These are phyloP conservation scores for Pagrus major DNA, from an alignment of 2,113 vertebrate genomes.

Conservation along the genomic window DNA sequence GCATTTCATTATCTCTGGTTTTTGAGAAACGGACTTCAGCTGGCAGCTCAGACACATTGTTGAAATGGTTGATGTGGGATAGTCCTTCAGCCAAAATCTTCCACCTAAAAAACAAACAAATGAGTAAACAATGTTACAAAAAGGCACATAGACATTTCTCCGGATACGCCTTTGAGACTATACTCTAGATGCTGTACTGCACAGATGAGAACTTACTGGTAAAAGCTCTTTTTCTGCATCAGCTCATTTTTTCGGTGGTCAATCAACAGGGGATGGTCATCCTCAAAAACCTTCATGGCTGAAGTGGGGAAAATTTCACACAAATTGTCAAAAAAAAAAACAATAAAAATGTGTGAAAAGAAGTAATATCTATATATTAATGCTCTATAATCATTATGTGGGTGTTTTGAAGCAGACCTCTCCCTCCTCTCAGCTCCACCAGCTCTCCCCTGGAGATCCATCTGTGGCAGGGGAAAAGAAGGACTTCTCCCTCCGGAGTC, in stretches of 20 bases:
- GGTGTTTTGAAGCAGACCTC: conserved; percentile 58
- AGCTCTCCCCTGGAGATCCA: conserved; percentile 74
- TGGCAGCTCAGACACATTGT: conserved; percentile 20
- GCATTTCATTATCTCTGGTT: background rate
- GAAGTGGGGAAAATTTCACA: background rate
- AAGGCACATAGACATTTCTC: background rate
- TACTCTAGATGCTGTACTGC: background rate
- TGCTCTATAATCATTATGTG: no score
- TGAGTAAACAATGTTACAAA: background rate
- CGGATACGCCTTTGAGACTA: background rate
- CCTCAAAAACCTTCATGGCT: conserved; percentile 70
- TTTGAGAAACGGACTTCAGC: conserved; percentile 41
- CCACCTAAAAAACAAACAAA: conserved; percentile 62
- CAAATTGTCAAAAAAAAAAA: background rate
- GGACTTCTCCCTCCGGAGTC: conserved; percentile 59
- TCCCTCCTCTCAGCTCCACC: conserved; percentile 75
- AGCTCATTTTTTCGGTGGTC: conserved; percentile 65
- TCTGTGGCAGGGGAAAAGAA: conserved; percentile 79
- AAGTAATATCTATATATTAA: no score
- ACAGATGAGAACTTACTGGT: conserved; percentile 60
- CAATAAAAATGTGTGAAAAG: no score
- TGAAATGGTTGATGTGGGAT: conserved; percentile 3
- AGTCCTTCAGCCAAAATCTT: conserved; percentile 25
- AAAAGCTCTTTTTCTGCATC: conserved; percentile 29
- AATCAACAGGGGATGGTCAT: conserved; percentile 51